Evolutionary conservation across 1,140 invertebrate genomes (phyloP), one percentile per base, ranked within the genome.

Genomic region (Drosophila guanche): DNA sequence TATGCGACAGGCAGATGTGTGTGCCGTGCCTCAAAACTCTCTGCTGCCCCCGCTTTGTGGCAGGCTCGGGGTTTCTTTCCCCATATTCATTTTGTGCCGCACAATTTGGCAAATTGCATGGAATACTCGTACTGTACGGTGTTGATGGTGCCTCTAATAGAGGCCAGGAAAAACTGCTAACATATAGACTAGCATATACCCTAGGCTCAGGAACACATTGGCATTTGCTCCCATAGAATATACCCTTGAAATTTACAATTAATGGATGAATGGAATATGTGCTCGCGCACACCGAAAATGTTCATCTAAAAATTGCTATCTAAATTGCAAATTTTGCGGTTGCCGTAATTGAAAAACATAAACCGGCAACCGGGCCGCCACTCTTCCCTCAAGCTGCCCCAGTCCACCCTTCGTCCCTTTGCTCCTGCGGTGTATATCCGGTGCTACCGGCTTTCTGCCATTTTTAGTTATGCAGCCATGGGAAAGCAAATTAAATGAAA

Each of bases 401-500:
- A 20, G 16, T 20, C 16, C 16, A 20, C 5, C 27, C 53, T 59
- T 54, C 37, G 43, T 37, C 20, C 27, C 48, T 53, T 37, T 6
- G 12, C 12, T 29, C n/a, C 37, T 37, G 33, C 10, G 33, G 33
- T 37, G 3, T 62, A 41, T 37, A 8, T 43, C 48, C 7, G 29
- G 22, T 1, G 1, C 16, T 7, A 16, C n/a, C 45, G 33, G 25
- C 40, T 59, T 50, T 65, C 66, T 46, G 51, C 65, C 65, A 76
- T 75, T 86, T 68, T 86, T 86, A 88, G 83, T 81, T 77, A 78
- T 86, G 77, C 78, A 80, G 81, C 33, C 80, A 74, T 86, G 83
- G 83, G 77, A 74, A 85, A 85, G 81, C 77, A 86, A 88, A 86
- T 86, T 86, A 86, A 86, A 86, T 86, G 83, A 86, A 86, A 86